A percentile compares a stretch with the other conserved stretches of the same genome.
These are phyloP conservation scores for Leucophenga varia DNA, from an alignment of 1,140 invertebrate species.

Conservation along the genomic window DNA sequence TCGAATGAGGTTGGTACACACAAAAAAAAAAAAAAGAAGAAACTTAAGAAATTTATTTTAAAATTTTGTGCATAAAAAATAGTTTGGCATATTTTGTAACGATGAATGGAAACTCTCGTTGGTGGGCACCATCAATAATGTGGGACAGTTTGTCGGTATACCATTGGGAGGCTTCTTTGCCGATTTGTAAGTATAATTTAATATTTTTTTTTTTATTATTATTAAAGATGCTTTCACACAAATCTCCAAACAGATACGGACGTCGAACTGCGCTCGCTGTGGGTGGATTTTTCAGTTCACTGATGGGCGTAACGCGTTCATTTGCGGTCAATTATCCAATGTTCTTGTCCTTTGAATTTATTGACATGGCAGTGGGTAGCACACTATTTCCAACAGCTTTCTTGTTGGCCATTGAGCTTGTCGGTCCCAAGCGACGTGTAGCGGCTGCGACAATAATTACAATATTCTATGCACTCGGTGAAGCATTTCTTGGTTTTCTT, in stretches of 20 bases:
- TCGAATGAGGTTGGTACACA: conserved; percentile 44
- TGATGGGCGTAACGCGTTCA: conserved; percentile 65
- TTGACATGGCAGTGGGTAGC: conserved; percentile 64
- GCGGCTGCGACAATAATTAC: conserved; percentile 72
- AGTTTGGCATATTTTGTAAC: conserved; percentile 63
- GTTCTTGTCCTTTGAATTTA: conserved; percentile 66
- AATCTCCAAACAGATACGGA: conserved; percentile 61
- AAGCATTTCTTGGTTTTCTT: conserved; percentile 66
- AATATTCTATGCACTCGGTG: conserved; percentile 70
- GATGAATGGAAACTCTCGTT: conserved; percentile 70
- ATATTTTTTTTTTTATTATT: background rate
- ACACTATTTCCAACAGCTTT: conserved; percentile 67
- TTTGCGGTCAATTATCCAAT: conserved; percentile 66
- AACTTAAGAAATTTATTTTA: conserved; percentile 1
- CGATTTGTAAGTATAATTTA: conserved; percentile 60
- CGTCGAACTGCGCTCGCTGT: conserved; percentile 64
- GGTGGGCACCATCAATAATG: conserved; percentile 71
- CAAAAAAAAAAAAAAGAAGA: too few relatives aligned
- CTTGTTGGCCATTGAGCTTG: conserved; percentile 72
- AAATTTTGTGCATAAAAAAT: conserved; percentile 32
- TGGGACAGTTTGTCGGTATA: conserved; percentile 70
- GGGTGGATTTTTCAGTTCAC: conserved; percentile 60
- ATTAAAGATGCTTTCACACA: too few relatives aligned
- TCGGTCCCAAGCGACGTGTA: conserved; percentile 72
- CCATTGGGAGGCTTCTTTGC: conserved; percentile 69